A percentile compares a stretch with the other conserved stretches of the same genome.
Evolutionary conservation across 2,113 vertebrate genomes (phyloP).

Genomic region (Podarcis raffonei): DNA sequence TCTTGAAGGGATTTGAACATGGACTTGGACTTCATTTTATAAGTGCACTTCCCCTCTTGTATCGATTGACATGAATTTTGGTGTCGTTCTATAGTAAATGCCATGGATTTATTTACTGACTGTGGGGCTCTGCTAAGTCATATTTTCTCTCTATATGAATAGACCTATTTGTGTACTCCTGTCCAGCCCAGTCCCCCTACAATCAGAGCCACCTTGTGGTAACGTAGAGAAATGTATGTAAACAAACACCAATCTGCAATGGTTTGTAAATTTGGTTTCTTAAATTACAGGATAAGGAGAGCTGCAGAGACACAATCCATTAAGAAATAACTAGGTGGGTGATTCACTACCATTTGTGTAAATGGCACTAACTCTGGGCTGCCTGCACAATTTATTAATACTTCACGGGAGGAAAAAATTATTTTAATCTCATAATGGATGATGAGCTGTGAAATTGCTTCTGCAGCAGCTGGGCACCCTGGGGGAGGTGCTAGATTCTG

Average conservation of each 20-base stretch:
- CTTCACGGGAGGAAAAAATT: conserved; percentile 66
- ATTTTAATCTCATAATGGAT: conserved; percentile 71
- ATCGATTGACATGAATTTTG: not conserved
- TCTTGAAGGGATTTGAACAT: conserved; percentile 24
- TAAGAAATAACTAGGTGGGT: conserved; percentile 69
- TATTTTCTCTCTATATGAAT: conserved; percentile 22
- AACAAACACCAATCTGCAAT: conserved; percentile 40
- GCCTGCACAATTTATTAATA: conserved; percentile 72
- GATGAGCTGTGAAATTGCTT: conserved; percentile 73
- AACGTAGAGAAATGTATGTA: conserved; percentile 21
- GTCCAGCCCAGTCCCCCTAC: conserved; percentile 6
- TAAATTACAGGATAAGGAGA: conserved; percentile 58
- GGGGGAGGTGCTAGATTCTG: conserved; percentile 71
- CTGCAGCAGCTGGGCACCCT: conserved; percentile 66
- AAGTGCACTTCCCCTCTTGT: conserved; percentile 18
- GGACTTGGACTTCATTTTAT: conserved; percentile 16
- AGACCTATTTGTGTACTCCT: not conserved
- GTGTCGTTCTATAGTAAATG: conserved; percentile 30
- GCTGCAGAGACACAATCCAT: conserved; percentile 64
- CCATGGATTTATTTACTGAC: conserved; percentile 35
- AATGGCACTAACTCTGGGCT: conserved; percentile 60
- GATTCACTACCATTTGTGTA: conserved; percentile 68
- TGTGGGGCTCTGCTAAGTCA: conserved; percentile 16
- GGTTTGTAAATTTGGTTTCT: conserved; percentile 60
- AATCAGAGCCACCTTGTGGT: conserved; percentile 35